A percentile compares a stretch with the other conserved stretches of the same genome.
Conservation (phyloP, 1,140 invertebrate species). For the Drosophila repleta region DNA sequence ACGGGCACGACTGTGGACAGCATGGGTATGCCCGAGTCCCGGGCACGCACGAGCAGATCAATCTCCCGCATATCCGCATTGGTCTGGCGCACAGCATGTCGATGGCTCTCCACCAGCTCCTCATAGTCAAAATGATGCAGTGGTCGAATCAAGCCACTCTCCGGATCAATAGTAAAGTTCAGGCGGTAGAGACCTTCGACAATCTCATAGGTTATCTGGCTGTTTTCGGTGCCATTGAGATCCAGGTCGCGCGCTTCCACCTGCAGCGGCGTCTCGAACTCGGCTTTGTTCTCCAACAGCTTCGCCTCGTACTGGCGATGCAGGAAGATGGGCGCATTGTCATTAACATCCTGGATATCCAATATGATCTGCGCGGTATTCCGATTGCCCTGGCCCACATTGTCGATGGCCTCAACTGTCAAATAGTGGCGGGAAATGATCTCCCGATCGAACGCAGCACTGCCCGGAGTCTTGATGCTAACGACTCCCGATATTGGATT, state of each 20-base stretch:
- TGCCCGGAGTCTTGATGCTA: slow-evolving; percentile 90
- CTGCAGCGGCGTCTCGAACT: slow-evolving; percentile 91
- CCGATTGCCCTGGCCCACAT: slow-evolving; percentile 92
- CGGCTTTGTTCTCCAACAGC: slow-evolving; percentile 90
- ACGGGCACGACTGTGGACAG: slow-evolving; percentile 90
- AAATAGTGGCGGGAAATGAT: slow-evolving; percentile 93
- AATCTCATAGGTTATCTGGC: slow-evolving; percentile 92
- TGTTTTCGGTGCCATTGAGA: slow-evolving; percentile 94
- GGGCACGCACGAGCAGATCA: slow-evolving; percentile 90
- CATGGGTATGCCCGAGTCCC: slow-evolving; percentile 91
- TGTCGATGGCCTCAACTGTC: slow-evolving; percentile 95
- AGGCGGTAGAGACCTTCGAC: slow-evolving; percentile 89
- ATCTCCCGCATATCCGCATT: slow-evolving; percentile 87
- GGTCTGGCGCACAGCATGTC: slow-evolving; percentile 50
- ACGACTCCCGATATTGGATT: slow-evolving; percentile 93
- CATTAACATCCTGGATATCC: slow-evolving; percentile 94
- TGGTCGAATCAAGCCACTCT: slow-evolving; percentile 89
- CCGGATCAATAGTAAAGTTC: slow-evolving; percentile 93
- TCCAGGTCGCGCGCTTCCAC: slow-evolving; percentile 94
- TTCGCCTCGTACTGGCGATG: slow-evolving; percentile 93
- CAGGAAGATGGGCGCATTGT: slow-evolving; percentile 92
- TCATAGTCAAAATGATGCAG: slow-evolving; percentile 92
- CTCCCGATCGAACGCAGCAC: slow-evolving; percentile 93
- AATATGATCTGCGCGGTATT: slow-evolving; percentile 94
- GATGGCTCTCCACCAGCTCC: slow-evolving; percentile 83